These are phyloP conservation scores for Pogoniulus pusillus DNA, from an alignment of 2,797 vertebrate species.

Conservation along the genomic window DNA sequence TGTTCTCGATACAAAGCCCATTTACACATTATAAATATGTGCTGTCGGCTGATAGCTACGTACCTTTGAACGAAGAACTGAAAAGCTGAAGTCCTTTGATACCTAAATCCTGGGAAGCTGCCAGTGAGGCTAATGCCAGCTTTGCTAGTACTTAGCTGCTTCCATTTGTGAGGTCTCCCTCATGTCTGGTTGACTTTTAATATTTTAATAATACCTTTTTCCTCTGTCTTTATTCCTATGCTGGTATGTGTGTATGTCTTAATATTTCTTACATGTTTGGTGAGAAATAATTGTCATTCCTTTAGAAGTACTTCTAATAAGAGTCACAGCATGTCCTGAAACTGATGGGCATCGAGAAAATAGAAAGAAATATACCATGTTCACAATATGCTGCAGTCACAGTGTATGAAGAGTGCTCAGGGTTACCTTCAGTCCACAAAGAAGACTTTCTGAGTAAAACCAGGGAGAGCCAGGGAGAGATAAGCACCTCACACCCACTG, in stretches of 20 bases:
- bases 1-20: background rate
- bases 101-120: background rate
- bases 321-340: fast-evolving
- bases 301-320: background rate
- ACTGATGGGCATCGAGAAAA: background rate
- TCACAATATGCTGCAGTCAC: background rate
- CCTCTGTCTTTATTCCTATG: background rate
- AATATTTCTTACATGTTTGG: background rate
- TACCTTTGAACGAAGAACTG: background rate
- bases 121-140: background rate
- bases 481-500: background rate
- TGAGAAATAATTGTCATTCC: background rate
- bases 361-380: background rate
- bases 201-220: background rate
- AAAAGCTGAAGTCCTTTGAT: background rate
- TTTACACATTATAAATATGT: background rate
- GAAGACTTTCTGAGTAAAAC: background rate
- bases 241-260: background rate
- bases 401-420: background rate
- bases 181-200: background rate
- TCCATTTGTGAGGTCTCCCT: background rate
- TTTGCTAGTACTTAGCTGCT: background rate
- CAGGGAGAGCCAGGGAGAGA: background rate
- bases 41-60: background rate
- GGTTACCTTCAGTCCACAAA: background rate